Base-by-base conservation (phyloP, 2,113 vertebrate genomes). In the Amblyopsis rosae region DNA sequence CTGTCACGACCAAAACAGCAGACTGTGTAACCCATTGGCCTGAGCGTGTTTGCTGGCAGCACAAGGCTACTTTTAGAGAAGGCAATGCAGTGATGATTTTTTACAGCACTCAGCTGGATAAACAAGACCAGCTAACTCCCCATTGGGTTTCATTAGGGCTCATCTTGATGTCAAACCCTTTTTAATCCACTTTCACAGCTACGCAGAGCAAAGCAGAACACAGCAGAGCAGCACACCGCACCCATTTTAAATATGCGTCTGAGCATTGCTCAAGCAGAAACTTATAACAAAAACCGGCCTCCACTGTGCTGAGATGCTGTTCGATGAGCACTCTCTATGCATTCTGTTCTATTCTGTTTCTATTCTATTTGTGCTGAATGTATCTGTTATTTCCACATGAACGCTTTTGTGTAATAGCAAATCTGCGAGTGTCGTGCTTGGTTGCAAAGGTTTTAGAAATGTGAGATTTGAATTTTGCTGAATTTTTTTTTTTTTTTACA, bases 161-260 rank as follows among this genome's bases (percentile, higher is more conserved):
- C 35, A 13, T 88, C 88, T 89, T 88, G 84, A 90, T 89, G 88
- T 87, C 86, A 84, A 87, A 87, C 83, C 83, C 79, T 64, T 65
- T 86, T 82, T 91, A 91, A 91, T 91, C 87, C 87, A 91, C 89
- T 91, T 90, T 79, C 87, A 85, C 77, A 87, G 85, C 79, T 85
- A 71, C 9, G 73, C 74, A 76, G 88, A 80, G 74, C 86, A 79
- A 80, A 73, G 45, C 81, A 62, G 70, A 73, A 77, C 76, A 61
- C 69, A 83, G 73, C 76, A 62, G 70, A 73, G 77, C 77, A 62
- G 70, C 82, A 72, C 76, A 59, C 70, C 48, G 53, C 1, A 17
- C 68, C 86, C 88, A 88, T 91, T 85, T 88, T 89, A 88, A 89
- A 87, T 75, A 62, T 6, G 70, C 60, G 45, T 62, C 64, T n/a